Evolutionary conservation across 2,888 invertebrate species (phyloP).

Genomic region (Agriopis aurantiaria): DNA sequence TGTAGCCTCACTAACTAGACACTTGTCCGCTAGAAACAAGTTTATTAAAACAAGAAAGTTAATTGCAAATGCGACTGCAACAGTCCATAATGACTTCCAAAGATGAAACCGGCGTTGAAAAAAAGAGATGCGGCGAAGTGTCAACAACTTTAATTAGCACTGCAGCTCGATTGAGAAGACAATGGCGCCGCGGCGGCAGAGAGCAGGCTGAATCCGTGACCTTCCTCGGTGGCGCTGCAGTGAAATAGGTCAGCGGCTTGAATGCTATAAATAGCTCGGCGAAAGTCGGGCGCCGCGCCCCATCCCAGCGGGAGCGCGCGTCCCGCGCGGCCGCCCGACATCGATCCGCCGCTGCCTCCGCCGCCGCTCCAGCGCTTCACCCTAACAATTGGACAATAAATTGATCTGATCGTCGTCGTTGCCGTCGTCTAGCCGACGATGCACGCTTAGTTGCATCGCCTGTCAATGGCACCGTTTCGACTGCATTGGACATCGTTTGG

Average conservation of each 20-base stretch:
- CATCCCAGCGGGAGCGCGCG: constrained; percentile 69
- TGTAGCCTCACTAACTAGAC: constrained; percentile 30
- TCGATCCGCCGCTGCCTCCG: constrained; percentile 54
- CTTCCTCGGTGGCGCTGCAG: constrained; percentile 83
- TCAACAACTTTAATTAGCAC: constrained; percentile 85
- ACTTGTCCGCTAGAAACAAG: constrained; percentile 2
- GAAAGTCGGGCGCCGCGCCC: constrained; percentile 84
- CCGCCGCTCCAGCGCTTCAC: constrained; percentile 35
- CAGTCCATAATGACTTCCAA: constrained; percentile 53
- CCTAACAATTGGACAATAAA: constrained; percentile 42
- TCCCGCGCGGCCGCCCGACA: constrained; percentile 61
- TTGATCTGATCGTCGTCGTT: constrained; percentile 35
- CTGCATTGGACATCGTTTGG: constrained; percentile 16
- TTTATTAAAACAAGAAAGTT: constrained; percentile 13
- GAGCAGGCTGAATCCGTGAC: constrained; percentile 82
- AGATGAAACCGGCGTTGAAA: constrained; percentile 58
- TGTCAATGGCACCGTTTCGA: constrained; percentile 23
- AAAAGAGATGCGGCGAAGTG: constrained; percentile 70
- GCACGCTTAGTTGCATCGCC: constrained; percentile 28
- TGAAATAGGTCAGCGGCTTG: constrained; percentile 86
- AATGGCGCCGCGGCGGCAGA: constrained; percentile 82
- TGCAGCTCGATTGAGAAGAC: constrained; percentile 82
- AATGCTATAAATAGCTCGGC: constrained; percentile 86
- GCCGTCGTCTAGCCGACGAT: constrained; percentile 15
- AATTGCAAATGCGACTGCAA: constrained; percentile 24